These are phyloP conservation scores for Fratercula arctica DNA, from an alignment of 2,797 vertebrate species.

Conservation along the genomic window DNA sequence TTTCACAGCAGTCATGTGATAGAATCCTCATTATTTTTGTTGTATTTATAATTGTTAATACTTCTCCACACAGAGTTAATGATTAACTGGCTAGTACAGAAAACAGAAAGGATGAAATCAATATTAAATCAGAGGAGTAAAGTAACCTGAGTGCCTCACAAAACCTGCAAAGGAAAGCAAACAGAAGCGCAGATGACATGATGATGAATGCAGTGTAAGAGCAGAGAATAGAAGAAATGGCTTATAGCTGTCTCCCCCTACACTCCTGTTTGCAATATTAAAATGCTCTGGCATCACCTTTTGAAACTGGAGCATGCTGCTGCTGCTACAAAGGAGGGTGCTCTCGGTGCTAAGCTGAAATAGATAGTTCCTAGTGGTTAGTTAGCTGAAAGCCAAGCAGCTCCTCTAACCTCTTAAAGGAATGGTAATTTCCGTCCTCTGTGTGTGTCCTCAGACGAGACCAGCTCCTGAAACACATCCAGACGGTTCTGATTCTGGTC, in stretches of 20 bases:
- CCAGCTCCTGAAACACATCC: neutral
- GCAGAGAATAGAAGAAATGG: neutral
- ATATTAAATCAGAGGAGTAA: slow-evolving; percentile 4
- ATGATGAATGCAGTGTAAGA: neutral
- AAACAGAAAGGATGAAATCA: slow-evolving; percentile 13
- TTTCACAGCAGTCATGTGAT: neutral
- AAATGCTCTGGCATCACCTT: neutral
- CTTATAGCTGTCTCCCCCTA: neutral
- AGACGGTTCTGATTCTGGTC: neutral
- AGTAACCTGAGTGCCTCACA: neutral
- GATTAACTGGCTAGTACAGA: neutral
- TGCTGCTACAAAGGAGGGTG: neutral
- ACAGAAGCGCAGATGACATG: neutral
- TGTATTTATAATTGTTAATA: neutral
- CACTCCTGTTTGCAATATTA: neutral
- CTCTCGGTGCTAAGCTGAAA: neutral
- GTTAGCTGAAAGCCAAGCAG: neutral
- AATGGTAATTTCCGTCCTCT: neutral
- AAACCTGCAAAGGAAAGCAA: neutral
- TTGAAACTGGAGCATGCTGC: neutral
- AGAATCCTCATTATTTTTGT: neutral
- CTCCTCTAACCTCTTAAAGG: neutral
- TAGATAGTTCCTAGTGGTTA: neutral
- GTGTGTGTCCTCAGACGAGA: neutral
- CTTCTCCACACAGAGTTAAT: neutral